Evolutionary conservation across 2,888 invertebrate species (phyloP).

Genomic region (Drosophila leonis): DNA sequence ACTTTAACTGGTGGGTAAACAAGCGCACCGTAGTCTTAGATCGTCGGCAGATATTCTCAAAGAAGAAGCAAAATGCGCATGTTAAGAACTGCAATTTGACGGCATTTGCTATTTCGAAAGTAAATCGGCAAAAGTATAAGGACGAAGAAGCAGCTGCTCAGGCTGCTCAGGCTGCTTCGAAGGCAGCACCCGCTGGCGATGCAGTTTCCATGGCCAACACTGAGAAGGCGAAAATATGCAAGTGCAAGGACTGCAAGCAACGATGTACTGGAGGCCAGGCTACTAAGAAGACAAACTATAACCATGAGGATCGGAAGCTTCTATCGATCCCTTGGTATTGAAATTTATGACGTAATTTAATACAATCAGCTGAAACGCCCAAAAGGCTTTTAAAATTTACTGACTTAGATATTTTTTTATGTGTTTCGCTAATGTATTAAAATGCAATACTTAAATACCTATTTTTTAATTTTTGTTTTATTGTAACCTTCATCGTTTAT

Average conservation of each 20-base stretch:
- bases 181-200: too few species aligned
- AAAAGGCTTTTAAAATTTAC: neutral
- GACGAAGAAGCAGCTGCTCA: neutral
- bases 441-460: neutral
- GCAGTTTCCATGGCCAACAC: neutral
- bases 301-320: neutral
- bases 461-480: neutral
- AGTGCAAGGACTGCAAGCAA: conserved; percentile 41
- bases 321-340: conserved; percentile 43
- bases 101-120: conserved; percentile 36
- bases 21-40: conserved; percentile 35
- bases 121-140: conserved; percentile 10
- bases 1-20: conserved; percentile 53
- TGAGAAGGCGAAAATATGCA: conserved; percentile 29
- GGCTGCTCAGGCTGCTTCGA: neutral
- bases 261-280: conserved; percentile 22
- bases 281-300: neutral
- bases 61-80: conserved; percentile 34
- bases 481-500: neutral
- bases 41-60: conserved; percentile 46
- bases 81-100: conserved; percentile 47
- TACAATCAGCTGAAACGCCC: too few species aligned
- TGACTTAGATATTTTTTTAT: neutral
- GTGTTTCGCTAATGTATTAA: neutral
- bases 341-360: conserved; percentile 3